A percentile compares a stretch with the other conserved stretches of the same genome.
phyloP scores from a whole-genome alignment of 2,113 vertebrate species.

The Indicator maculatus region DNA sequence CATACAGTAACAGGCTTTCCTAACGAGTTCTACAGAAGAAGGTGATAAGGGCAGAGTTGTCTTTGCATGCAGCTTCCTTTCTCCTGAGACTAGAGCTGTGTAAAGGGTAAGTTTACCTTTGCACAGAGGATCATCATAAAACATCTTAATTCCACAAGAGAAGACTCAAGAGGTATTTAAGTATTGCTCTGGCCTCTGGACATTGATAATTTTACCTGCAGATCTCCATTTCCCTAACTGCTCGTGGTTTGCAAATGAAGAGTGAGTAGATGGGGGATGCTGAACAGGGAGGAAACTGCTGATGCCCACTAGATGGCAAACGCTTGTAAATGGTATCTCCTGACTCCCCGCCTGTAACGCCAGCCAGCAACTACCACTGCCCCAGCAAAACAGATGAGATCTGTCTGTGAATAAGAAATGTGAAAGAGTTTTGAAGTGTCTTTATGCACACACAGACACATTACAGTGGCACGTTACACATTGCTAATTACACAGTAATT shows the following conservation, averaged over 20 bases:
- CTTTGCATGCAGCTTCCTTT: not conserved
- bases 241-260: not conserved
- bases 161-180: not conserved
- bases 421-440: not conserved
- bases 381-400: not conserved
- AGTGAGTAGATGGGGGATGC: not conserved
- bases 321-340: not conserved
- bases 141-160: not conserved
- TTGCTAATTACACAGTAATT: not conserved
- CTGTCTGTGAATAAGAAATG: not conserved
- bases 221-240: not conserved
- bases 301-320: conserved; percentile 60
- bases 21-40: not conserved
- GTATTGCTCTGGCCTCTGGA: not conserved
- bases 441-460: not conserved
- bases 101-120: not conserved
- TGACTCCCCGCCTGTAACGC: not conserved
- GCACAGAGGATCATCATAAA: not conserved
- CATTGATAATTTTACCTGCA: not conserved
- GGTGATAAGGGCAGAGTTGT: not conserved
- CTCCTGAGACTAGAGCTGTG: not conserved
- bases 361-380: not conserved
- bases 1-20: not conserved
- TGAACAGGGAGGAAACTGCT: not conserved
- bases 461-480: not conserved